Base-by-base conservation (phyloP, 1,140 invertebrate species). In the Magallana ariakensis region DNA sequence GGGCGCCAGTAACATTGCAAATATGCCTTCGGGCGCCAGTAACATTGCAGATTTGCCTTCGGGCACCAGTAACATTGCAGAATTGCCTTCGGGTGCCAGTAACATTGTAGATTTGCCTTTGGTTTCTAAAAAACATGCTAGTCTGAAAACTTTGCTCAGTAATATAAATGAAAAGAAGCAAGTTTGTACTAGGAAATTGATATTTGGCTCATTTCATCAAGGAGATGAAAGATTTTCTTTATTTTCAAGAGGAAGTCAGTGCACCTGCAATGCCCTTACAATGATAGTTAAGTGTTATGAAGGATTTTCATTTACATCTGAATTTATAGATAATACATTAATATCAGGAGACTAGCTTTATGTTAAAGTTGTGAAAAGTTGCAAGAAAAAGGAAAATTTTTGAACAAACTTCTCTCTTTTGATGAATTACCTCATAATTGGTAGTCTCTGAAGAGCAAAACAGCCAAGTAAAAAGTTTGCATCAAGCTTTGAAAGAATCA, bases 221-320 rank as follows among this genome's bases (percentile, higher is more conserved):
- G 75, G 75, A 62, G 19, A 19, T 8, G 19, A n/a, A 7, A 62
- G 58, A 19, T 62, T 62, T 62, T 62, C 58, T n/a, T 62, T 19
- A 62, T 62, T 62, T 70, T 87, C 83, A 81, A 87, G 66, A 87
- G 87, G 87, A n/a, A 75, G 54, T 60, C 87, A 87, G 57, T 87
- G 83, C 62, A 87, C 87, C 58, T 87, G 87, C 70, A 84, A 84
- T 84, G 19, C 87, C 11, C 80, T 87, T 58, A 19, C 56, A 46
- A 75, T 80, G 84, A 5, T 85, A 6, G n/a, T 75, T 0, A 53
- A 80, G 22, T 8, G 53, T 7, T 56, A 55, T 56, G 53, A 80
- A 53, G n/a, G 46, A 55, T 56, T 19, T 6, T 62, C 19, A 16
- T 62, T 58, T 22, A 75, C 46, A n/a, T 55, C 46, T 22, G 46